Base-by-base conservation (phyloP, 2,888 invertebrate genomes). In the Agapostemon virescens region DNA sequence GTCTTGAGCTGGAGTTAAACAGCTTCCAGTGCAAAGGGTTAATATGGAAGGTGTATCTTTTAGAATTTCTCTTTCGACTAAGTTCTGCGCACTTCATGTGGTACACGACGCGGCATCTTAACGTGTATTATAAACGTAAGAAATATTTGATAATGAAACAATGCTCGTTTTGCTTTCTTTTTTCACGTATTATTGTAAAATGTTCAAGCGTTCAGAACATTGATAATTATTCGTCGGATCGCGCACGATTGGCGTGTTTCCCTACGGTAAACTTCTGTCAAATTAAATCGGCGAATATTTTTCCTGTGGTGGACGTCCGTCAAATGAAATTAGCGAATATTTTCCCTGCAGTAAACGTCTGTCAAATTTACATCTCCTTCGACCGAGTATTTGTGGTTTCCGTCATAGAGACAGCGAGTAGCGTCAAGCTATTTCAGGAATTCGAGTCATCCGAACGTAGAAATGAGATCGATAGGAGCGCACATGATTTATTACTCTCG, bases 381-480 rank as follows among this genome's bases (percentile, higher is more conserved):
- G 42, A 52, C 13, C 38, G 23, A 36, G 67, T 61, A 77, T 77
- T 67, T 58, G 66, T 23, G 66, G 66, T 77, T 67, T 49, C 45
- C 64, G 66, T 33, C 15, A 26, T 42, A 15, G 69, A 74, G 58
- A 55, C 58, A 67, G 26, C 58, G n/a, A 42, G 58, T 69, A 66
- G 15, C 63, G 61, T 49, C 23, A 67, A 9, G 61, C 70, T 74
- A 81, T 79, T 49, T 64, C 63, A 20, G 70, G 70, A 74, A 79
- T 79, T 49, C 70, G 81, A 81, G 64, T 71, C 63, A 71, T 81
- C 63, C 69, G 63, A 71, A 74, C 55, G 52, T 30, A 0, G 36
- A 63, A 45, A 40, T n/a, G 15, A 42, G 64, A n/a, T 38, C 38
- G 45, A 68, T 73, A 33, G 26, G 40, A 33, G 26, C 40, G 40